Evolutionary conservation across 2,113 vertebrate genomes (phyloP), one percentile per base, ranked within the genome.

Genomic region (Lichenostomus cassidix): DNA sequence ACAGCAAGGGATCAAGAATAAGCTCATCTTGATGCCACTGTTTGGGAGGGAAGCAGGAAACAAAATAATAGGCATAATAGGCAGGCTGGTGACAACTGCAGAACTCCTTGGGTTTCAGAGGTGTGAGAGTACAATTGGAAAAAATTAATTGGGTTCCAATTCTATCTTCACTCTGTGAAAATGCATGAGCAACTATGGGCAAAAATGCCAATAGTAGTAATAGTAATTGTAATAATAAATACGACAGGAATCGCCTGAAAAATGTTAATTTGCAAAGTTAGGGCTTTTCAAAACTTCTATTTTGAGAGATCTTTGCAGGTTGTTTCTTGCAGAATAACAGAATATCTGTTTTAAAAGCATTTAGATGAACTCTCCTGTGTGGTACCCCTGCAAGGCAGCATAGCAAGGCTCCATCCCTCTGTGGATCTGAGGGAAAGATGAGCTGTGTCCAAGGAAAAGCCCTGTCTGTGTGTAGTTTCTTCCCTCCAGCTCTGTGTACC

Each of bases 141-240:
- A 90, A 86, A 97, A 92, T 77, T 95, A 97, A 96, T 94, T 92
- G 56, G 68, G 39, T 87, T 92, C 83, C 39, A 78, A 28, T 81
- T 93, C 91, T 88, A 35, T 23, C 49, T 37, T 75, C 5, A 0
- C 18, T 64, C 56, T 78, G 59, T 70, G 68, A 93, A 92, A 95
- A 78, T 35, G 58, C 53, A 29, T 67, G 41, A 90, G 64, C 52
- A 90, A 77, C 68, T 81, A 75, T 21, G 8, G 49, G 74, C 52
- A 93, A 86, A 95, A 94, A 82, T 86, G 80, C 53, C 93, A 89
- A 83, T 74, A 89, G 31, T 20, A 75, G 52, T 59, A 86, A 70
- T 10, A 41, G 78, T 31, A 87, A 64, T 76, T 74, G n/a, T 68
- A 89, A 78, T 86, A 75, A 90, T 55, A 93, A 92, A 75, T 88